Percentiles rank a stretch among this genome's conserved stretches.
These are phyloP conservation scores for Pterocles burchelli DNA, from an alignment of 2,113 vertebrate species.

Conservation along the genomic window DNA sequence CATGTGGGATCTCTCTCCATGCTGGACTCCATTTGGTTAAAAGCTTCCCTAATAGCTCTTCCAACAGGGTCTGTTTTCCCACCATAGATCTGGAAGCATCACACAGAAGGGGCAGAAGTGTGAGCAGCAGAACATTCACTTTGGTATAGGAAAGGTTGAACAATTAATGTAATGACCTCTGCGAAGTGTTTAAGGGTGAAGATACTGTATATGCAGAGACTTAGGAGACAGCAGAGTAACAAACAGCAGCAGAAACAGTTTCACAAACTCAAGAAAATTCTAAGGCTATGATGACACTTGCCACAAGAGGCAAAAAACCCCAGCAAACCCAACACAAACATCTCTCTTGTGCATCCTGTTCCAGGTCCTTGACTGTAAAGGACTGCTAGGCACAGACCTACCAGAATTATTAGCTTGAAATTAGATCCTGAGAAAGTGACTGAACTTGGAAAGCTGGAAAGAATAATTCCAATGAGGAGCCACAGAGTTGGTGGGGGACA, in stretches of 20 bases:
- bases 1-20: not conserved
- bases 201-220: not conserved
- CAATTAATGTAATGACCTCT: not conserved
- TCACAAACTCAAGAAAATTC: not conserved
- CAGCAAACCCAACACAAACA: not conserved
- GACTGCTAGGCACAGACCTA: not conserved
- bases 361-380: not conserved
- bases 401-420: conserved; percentile 14
- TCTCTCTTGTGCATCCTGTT: conserved; percentile 4
- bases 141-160: conserved; percentile 10
- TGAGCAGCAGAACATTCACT: not conserved
- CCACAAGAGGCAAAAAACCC: not conserved
- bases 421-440: conserved; percentile 10
- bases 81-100: not conserved
- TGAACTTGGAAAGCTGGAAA: conserved; percentile 17
- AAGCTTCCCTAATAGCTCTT: not conserved
- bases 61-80: not conserved
- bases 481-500: not conserved
- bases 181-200: not conserved
- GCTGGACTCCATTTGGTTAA: not conserved
- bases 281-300: not conserved
- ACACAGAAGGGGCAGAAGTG: not conserved
- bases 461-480: conserved; percentile 17
- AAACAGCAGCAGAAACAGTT: not conserved
- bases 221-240: not conserved